Percentiles rank a stretch among this genome's conserved stretches.
These are phyloP conservation scores for Chiridota heheva DNA, from an alignment of 35 echinoderm and acorn worm genomes.

Conservation along the genomic window DNA sequence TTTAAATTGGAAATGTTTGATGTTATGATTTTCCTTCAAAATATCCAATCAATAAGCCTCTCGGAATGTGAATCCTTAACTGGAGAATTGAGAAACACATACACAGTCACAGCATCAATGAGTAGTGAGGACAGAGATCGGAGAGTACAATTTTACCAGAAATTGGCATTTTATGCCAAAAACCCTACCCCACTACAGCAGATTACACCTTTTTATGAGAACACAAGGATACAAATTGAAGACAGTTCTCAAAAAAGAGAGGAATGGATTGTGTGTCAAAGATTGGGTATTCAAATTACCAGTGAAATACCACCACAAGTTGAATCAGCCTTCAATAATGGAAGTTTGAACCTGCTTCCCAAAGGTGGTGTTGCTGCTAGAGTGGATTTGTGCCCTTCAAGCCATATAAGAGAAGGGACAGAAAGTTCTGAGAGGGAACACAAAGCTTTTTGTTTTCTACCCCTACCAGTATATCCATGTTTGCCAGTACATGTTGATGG, in stretches of 20 bases:
- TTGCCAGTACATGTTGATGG: conserved; percentile 83
- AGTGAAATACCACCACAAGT: not conserved
- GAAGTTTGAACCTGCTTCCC: conserved; percentile 3
- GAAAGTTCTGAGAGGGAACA: not conserved
- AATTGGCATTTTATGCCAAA: not conserved
- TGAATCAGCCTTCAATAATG: not conserved
- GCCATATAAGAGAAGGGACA: not conserved
- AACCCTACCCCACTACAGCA: not conserved
- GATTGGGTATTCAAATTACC: not conserved
- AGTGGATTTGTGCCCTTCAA: not conserved
- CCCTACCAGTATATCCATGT: conserved; percentile 57
- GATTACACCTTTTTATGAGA: not conserved
- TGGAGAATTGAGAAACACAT: not conserved
- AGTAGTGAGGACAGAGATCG: not conserved
- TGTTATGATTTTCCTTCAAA: conserved; percentile 13
- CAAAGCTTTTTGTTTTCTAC: conserved; percentile 64
- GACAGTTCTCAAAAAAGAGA: not conserved
- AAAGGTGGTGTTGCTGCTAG: conserved; percentile 61
- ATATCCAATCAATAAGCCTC: conserved; percentile 5
- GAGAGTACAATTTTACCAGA: not conserved
- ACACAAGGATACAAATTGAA: not conserved
- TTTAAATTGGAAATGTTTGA: conserved; percentile 23
- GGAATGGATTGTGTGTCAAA: conserved; percentile 25
- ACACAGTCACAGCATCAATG: not conserved
- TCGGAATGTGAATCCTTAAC: not conserved